Evolutionary conservation across 2,797 vertebrate genomes (phyloP), one percentile per base, ranked within the genome.

Genomic region (Synaphobranchus kaupii): DNA sequence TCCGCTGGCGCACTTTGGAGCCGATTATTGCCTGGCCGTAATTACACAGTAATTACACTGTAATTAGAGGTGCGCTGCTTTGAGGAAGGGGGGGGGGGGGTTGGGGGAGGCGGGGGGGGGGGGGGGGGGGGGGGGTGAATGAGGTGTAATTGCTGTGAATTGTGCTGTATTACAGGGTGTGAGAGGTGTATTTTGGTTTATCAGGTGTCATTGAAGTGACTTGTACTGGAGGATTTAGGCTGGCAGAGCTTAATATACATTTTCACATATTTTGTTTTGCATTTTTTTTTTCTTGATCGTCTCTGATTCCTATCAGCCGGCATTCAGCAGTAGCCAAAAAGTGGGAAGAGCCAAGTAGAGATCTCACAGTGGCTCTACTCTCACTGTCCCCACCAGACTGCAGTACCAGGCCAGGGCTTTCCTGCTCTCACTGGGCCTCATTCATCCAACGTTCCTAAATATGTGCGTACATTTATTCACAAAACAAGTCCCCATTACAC

Each of bases 1-100:
- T 96, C 94, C 90, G 89, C 87, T 68, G 86, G 84, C 93, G 90
- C 92, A 92, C 87, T 94, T 95, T 92, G 95, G 95, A 95, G 96
- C 95, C 95, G 95, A 96, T 96, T 96, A 96, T 95, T 92, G 94
- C 95, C 94, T 93, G 94, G 89, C 93, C 95, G 94, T 95, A 96
- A 96, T 96, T 95, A 95, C 94, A 95, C 94, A 94, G 93, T 95
- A 91, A 93, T 95, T 93, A 90, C 63, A 68, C 94, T 94, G 93
- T 95, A 91, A 93, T 95, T 93, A 90, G 92, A 89, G 90, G 93
- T 93, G 86, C 82, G 86, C 85, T 54, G 85, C 88, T 89, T 66
- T 58, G 87, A 87, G 82, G 86, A 63, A 86, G n/a, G 82, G 66
- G 31, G 58, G 66, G 50, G 22, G 34, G 13, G 68, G 12, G 66